Evolutionary conservation across 1,140 invertebrate genomes (phyloP).

Genomic region (Melanaphis sacchari): DNA sequence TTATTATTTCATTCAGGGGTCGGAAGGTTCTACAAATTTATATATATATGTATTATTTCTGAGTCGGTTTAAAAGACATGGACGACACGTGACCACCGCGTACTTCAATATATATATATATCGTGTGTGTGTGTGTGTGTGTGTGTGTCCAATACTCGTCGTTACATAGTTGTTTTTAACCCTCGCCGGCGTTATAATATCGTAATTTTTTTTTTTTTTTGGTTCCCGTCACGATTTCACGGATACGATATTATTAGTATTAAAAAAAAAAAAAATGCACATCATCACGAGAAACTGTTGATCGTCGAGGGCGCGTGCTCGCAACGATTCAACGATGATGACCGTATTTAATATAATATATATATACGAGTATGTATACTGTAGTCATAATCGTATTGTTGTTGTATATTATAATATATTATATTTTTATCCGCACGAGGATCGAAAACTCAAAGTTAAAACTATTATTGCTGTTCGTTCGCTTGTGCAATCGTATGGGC

Average conservation of each 20-base stretch:
- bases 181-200: background rate
- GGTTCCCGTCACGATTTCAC: background rate
- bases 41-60: background rate
- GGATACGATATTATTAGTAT: background rate
- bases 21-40: background rate
- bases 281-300: background rate
- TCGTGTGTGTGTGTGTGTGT: background rate
- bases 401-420: background rate
- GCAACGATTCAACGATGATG: background rate
- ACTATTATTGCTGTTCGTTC: background rate
- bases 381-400: background rate
- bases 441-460: constrained; percentile 10
- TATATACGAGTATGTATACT: background rate
- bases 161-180: constrained; percentile 31
- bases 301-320: background rate
- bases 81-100: constrained; percentile 42
- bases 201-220: constrained; percentile 18
- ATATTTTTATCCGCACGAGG: constrained; percentile 11
- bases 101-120: constrained; percentile 20
- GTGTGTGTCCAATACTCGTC: background rate
- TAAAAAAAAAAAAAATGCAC: constrained; percentile 22
- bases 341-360: background rate
- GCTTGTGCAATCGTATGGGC: no score
- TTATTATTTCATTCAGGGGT: background rate
- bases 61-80: background rate